phyloP scores from a whole-genome alignment of 2,113 vertebrate species.

The Nannobrachium achirus region DNA sequence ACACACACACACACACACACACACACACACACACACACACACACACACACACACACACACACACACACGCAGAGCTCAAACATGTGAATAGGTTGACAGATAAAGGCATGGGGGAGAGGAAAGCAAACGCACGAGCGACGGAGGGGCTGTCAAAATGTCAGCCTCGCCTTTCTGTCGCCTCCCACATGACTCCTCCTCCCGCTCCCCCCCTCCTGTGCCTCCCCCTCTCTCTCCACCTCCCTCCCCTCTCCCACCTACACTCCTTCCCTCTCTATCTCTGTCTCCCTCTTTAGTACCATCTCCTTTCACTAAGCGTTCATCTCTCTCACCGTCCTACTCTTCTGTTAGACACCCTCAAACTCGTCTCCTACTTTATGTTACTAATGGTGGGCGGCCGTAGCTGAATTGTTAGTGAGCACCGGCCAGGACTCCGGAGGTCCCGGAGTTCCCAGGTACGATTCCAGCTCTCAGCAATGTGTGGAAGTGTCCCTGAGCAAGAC shows the following conservation, averaged over 20 bases:
- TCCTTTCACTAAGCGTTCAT: too few species aligned
- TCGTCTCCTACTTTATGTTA: too few species aligned
- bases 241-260: background rate
- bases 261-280: background rate
- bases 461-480: too few species aligned
- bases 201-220: background rate
- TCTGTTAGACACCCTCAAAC: too few species aligned
- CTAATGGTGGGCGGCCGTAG: too few species aligned
- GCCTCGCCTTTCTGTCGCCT: background rate
- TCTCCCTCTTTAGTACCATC: background rate
- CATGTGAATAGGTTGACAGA: slow-evolving; percentile 47
- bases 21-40: slow-evolving; percentile 6
- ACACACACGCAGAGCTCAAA: slow-evolving; percentile 35
- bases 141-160: background rate
- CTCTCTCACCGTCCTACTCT: too few species aligned
- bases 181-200: background rate
- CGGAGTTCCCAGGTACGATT: too few species aligned
- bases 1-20: slow-evolving; percentile 6
- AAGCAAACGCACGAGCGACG: background rate
- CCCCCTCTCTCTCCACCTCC: background rate
- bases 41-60: slow-evolving; percentile 13
- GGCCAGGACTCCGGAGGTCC: too few species aligned
- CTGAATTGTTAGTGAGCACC: too few species aligned
- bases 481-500: too few species aligned
- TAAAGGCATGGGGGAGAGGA: slow-evolving; percentile 11